Conservation (phyloP, 1,140 invertebrate genomes). For the Macrotrachela quadricornifera region DNA sequence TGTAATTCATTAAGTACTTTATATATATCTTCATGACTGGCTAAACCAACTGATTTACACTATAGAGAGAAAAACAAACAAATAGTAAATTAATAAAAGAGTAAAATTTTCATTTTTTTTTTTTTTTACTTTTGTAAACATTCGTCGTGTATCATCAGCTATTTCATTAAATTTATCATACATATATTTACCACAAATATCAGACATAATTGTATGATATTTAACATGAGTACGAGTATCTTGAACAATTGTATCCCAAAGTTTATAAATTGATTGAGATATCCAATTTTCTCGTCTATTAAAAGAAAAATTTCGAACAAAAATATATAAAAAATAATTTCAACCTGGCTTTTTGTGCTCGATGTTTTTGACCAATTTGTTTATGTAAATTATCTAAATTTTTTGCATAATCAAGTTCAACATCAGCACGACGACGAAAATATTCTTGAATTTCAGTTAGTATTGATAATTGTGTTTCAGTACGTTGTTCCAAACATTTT, state of each 20-base stretch:
- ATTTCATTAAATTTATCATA: slow-evolving; percentile 56
- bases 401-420: slow-evolving; percentile 74
- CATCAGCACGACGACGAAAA: slow-evolving; percentile 63
- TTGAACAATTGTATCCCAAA: slow-evolving; percentile 68
- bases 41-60: slow-evolving; percentile 71
- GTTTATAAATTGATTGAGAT: slow-evolving; percentile 64
- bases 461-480: slow-evolving; percentile 45
- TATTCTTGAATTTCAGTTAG: slow-evolving; percentile 76
- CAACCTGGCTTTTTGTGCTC: slow-evolving; percentile 79
- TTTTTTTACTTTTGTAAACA: slow-evolving; percentile 52
- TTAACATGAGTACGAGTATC: slow-evolving; percentile 63
- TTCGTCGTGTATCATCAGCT: slow-evolving; percentile 65
- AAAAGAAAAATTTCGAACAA: background rate
- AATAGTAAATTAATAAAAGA: background rate
- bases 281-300: slow-evolving; percentile 69
- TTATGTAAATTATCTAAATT: slow-evolving; percentile 76
- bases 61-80: slow-evolving; percentile 32
- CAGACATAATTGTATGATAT: slow-evolving; percentile 62
- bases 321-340: no score
- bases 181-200: slow-evolving; percentile 64
- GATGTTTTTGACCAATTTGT: slow-evolving; percentile 56
- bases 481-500: slow-evolving; percentile 66
- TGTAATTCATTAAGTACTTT: slow-evolving; percentile 74
- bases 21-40: slow-evolving; percentile 79
- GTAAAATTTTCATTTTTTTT: background rate